A percentile compares a stretch with the other conserved stretches of the same genome.
Evolutionary conservation across 2,888 invertebrate genomes (phyloP).

Genomic region (Caprella mutica): DNA sequence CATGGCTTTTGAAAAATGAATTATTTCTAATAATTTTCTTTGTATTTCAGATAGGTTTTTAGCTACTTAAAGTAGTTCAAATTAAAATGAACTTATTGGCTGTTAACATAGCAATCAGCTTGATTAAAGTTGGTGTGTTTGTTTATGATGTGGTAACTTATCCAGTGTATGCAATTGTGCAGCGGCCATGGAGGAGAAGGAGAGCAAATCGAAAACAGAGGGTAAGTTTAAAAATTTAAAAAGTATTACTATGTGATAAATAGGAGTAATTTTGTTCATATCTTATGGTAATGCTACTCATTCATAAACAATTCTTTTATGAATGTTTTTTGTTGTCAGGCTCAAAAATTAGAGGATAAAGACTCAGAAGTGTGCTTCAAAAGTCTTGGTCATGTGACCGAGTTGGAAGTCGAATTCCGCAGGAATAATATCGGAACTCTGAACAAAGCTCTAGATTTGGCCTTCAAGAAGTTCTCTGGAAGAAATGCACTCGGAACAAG

Average conservation of each 20-base stretch:
- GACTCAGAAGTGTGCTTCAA: conserved; percentile 25
- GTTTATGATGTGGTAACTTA: conserved; percentile 82
- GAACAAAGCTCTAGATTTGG: conserved; percentile 60
- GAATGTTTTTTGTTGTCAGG: not conserved
- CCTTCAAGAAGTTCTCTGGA: conserved; percentile 58
- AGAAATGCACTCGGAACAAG: conserved; percentile 78
- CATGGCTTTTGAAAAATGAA: too few species aligned
- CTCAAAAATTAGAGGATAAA: too few species aligned
- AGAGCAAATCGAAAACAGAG: conserved; percentile 11
- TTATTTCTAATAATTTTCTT: too few species aligned
- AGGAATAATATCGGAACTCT: conserved; percentile 23
- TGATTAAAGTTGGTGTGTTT: conserved; percentile 44
- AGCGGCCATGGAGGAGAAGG: conserved; percentile 63
- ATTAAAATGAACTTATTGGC: too few species aligned
- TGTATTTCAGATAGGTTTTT: too few species aligned
- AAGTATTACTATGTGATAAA: too few species aligned
- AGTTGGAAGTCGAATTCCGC: conserved; percentile 19
- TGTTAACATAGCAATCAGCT: conserved; percentile 17
- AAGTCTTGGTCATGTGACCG: not conserved
- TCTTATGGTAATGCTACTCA: too few species aligned
- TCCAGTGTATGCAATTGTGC: conserved; percentile 75
- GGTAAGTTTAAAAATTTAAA: too few species aligned
- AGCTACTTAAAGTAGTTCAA: too few species aligned
- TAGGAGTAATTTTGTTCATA: too few species aligned
- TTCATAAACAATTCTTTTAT: too few species aligned